These are phyloP conservation scores for Agrotis ipsilon DNA, from an alignment of 2,888 invertebrate genomes.

Conservation along the genomic window DNA sequence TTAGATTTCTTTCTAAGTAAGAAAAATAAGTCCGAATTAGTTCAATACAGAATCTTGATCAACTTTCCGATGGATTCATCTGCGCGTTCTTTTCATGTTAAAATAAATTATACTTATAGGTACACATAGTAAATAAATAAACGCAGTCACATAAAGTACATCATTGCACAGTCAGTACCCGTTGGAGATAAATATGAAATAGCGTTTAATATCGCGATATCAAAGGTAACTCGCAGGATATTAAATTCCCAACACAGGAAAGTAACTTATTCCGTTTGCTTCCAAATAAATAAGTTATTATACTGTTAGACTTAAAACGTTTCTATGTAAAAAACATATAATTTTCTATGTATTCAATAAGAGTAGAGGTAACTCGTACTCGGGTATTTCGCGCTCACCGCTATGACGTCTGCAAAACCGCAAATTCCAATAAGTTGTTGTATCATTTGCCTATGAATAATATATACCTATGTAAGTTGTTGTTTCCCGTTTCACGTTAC, in stretches of 20 bases:
- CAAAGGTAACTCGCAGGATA: conserved; percentile 62
- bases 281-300: conserved; percentile 35
- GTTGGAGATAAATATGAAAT: conserved; percentile 51
- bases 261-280: conserved; percentile 32
- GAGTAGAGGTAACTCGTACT: conserved; percentile 31
- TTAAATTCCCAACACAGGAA: conserved; percentile 62
- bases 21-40: neutral
- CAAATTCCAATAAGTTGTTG: conserved; percentile 79
- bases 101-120: neutral
- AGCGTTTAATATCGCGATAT: conserved; percentile 54
- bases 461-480: conserved; percentile 67
- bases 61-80: neutral
- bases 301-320: neutral
- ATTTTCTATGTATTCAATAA: conserved; percentile 20
- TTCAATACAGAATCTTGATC: neutral
- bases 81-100: neutral
- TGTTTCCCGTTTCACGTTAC: conserved; percentile 80
- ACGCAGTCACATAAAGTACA: conserved; percentile 1
- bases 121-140: neutral
- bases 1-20: neutral
- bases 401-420: conserved; percentile 80
- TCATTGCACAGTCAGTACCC: conserved; percentile 21
- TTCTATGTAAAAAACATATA: neutral
- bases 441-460: conserved; percentile 80
- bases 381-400: conserved; percentile 73